phyloP scores from a whole-genome alignment of 1,140 invertebrate species.

The Brachionus koreanus region DNA sequence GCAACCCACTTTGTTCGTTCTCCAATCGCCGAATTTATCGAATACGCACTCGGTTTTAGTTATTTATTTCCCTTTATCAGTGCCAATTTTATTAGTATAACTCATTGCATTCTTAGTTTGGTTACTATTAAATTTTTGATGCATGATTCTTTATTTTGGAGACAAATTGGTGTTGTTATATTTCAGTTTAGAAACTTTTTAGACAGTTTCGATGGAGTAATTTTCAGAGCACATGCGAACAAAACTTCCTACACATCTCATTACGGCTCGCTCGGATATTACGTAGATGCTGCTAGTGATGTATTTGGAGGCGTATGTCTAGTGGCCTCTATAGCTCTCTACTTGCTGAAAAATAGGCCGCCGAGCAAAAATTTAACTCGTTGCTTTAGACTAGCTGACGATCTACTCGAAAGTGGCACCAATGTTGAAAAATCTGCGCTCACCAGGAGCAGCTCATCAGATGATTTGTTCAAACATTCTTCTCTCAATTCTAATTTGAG shows the following conservation, averaged over 20 bases:
- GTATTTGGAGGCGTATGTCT: slow-evolving; percentile 49
- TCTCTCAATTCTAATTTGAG: background rate
- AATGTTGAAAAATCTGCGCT: background rate
- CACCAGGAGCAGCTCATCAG: background rate
- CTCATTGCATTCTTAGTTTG: slow-evolving; percentile 50
- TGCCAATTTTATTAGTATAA: slow-evolving; percentile 53
- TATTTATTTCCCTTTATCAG: slow-evolving; percentile 53
- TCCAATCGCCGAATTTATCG: slow-evolving; percentile 52
- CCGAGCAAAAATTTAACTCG: slow-evolving; percentile 2
- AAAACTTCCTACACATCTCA: slow-evolving; percentile 49
- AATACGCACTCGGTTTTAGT: slow-evolving; percentile 52
- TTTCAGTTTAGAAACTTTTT: slow-evolving; percentile 52
- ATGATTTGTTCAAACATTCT: background rate
- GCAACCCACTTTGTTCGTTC: slow-evolving; percentile 51
- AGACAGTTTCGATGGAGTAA: slow-evolving; percentile 54
- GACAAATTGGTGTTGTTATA: slow-evolving; percentile 51
- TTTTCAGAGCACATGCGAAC: slow-evolving; percentile 48
- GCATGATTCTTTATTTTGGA: slow-evolving; percentile 49
- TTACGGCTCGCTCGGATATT: slow-evolving; percentile 51
- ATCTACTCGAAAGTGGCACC: background rate
- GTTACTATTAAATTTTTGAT: slow-evolving; percentile 51
- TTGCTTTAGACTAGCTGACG: background rate
- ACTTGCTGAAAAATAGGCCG: slow-evolving; percentile 20
- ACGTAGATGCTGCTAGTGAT: slow-evolving; percentile 51
- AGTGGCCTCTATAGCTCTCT: slow-evolving; percentile 30